phyloP scores from a whole-genome alignment of 2,113 vertebrate genomes.

The Nothobranchius kuhntae region DNA sequence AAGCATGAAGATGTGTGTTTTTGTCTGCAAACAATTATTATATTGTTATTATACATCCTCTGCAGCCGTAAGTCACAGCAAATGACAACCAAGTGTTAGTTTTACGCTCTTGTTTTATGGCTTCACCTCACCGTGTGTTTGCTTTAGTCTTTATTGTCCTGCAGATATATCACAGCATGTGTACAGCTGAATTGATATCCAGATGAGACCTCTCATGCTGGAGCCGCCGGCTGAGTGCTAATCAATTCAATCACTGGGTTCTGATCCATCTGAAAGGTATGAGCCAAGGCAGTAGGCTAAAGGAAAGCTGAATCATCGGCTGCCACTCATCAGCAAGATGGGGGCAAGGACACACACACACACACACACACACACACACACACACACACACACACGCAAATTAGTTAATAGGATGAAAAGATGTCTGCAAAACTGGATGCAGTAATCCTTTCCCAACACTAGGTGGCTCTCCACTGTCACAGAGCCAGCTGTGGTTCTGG shows the following conservation, averaged over 20 bases:
- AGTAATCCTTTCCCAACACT: constrained; percentile 25
- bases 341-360: constrained; percentile 1
- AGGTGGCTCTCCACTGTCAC: constrained; percentile 52
- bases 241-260: constrained; percentile 18
- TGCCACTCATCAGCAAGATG: constrained; percentile 29
- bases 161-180: constrained; percentile 4
- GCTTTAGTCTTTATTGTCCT: not conserved
- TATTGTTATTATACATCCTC: not conserved
- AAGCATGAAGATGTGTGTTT: not conserved
- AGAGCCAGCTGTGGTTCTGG: not conserved
- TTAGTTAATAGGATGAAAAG: no score
- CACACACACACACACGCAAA: not conserved
- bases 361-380: constrained; percentile 8
- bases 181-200: not conserved
- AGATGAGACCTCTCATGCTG: constrained; percentile 7
- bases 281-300: constrained; percentile 16
- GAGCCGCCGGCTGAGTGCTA: constrained; percentile 24
- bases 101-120: constrained; percentile 22
- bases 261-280: constrained; percentile 11
- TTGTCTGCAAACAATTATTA: not conserved
- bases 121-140: constrained; percentile 13
- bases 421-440: not conserved
- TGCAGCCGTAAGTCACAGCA: constrained; percentile 17
- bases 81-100: not conserved
- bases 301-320: constrained; percentile 57